A percentile compares a stretch with the other conserved stretches of the same genome.
Evolutionary conservation across 1,140 invertebrate species (phyloP).

Genomic region (Camponotus pennsylvanicus): DNA sequence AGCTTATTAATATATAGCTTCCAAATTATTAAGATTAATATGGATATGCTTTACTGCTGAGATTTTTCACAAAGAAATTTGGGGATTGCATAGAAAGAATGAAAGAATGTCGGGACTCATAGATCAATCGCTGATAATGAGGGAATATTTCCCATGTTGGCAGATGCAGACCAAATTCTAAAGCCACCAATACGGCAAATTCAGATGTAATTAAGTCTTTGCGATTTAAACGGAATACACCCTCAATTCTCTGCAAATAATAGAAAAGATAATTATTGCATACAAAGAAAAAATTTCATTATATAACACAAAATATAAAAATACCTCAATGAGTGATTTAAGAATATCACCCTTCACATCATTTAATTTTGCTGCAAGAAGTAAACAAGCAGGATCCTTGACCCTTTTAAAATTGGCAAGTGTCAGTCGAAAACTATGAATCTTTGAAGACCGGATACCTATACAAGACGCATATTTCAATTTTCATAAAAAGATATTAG

Average conservation of each 20-base stretch:
- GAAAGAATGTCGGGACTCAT: constrained; percentile 91
- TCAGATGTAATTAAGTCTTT: constrained; percentile 97
- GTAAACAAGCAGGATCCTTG: constrained; percentile 90
- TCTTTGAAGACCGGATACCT: too few species aligned
- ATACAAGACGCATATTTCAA: background rate
- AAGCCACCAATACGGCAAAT: constrained; percentile 97
- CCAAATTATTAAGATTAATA: constrained; percentile 15
- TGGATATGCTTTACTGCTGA: constrained; percentile 18
- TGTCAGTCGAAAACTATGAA: background rate
- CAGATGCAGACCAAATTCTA: constrained; percentile 97
- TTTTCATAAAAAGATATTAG: too few species aligned
- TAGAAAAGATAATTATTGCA: constrained; percentile 31
- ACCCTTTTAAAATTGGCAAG: background rate
- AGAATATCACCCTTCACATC: constrained; percentile 97
- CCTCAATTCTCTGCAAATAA: constrained; percentile 94
- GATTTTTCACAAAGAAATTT: constrained; percentile 51
- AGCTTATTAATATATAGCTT: constrained; percentile 6
- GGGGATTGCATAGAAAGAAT: constrained; percentile 47
- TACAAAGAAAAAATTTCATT: constrained; percentile 33
- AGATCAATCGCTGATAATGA: constrained; percentile 97
- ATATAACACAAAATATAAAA: constrained; percentile 55
- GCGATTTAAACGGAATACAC: constrained; percentile 95
- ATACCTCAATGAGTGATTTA: constrained; percentile 95
- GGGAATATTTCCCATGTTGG: constrained; percentile 96
- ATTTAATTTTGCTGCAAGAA: constrained; percentile 98